Percentiles rank a stretch among this genome's conserved stretches.
These are phyloP conservation scores for Coleophora flavipennella DNA, from an alignment of 2,888 invertebrate genomes.

Conservation along the genomic window DNA sequence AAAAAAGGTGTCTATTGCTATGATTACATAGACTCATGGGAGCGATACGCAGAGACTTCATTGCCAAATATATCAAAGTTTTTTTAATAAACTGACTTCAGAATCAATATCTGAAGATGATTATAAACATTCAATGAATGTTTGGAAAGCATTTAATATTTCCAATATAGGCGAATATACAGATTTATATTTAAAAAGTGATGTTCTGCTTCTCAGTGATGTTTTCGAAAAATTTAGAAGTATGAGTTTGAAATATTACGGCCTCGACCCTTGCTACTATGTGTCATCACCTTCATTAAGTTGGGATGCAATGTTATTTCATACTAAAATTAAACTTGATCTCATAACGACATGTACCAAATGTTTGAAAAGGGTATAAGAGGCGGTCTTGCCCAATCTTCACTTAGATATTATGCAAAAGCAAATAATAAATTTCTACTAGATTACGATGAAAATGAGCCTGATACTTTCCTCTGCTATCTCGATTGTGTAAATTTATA, in stretches of 20 bases:
- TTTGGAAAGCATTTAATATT: slow-evolving; percentile 6
- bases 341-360: background rate
- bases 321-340: slow-evolving; percentile 1
- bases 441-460: background rate
- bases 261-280: slow-evolving; percentile 7
- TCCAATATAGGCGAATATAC: slow-evolving; percentile 9
- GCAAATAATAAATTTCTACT: slow-evolving; percentile 4
- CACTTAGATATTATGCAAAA: background rate
- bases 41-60: slow-evolving; percentile 3
- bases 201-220: slow-evolving; percentile 8
- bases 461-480: background rate
- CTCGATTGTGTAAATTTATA: slow-evolving; percentile 2
- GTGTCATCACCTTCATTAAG: slow-evolving; percentile 5
- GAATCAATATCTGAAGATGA: background rate
- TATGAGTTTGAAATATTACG: slow-evolving; percentile 4
- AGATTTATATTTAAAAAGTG: slow-evolving; percentile 9
- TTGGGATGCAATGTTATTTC: slow-evolving; percentile 11
- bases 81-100: background rate
- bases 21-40: slow-evolving; percentile 9
- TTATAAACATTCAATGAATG: slow-evolving; percentile 1
- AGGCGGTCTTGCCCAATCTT: background rate
- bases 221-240: slow-evolving; percentile 10
- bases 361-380: background rate
- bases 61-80: slow-evolving; percentile 3
- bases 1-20: slow-evolving; percentile 9